These are phyloP conservation scores for Phortica variegata DNA, from an alignment of 1,140 invertebrate genomes.

Conservation along the genomic window DNA sequence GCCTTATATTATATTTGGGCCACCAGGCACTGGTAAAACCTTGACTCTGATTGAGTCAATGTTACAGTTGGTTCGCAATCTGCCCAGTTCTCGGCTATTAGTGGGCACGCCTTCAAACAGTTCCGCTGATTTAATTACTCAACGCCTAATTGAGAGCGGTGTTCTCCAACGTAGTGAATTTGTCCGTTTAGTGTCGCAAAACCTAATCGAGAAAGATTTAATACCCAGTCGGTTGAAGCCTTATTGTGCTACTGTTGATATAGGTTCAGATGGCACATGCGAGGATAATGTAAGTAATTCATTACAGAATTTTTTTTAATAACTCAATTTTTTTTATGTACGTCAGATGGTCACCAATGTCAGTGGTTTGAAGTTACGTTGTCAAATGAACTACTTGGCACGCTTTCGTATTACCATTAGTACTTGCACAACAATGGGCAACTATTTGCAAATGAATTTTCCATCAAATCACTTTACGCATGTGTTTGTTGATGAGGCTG, in stretches of 20 bases:
- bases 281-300: conserved; percentile 43
- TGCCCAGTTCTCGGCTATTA: conserved; percentile 72
- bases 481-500: conserved; percentile 85
- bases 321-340: conserved; percentile 4
- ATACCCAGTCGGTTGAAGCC: conserved; percentile 66
- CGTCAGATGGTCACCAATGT: conserved; percentile 17
- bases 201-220: conserved; percentile 61
- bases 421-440: conserved; percentile 73
- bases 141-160: conserved; percentile 64
- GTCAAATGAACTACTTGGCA: conserved; percentile 62
- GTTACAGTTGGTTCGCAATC: conserved; percentile 70
- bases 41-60: conserved; percentile 83
- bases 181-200: conserved; percentile 67
- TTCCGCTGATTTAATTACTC: conserved; percentile 76
- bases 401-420: conserved; percentile 76
- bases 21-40: too few relatives aligned
- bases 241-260: conserved; percentile 67
- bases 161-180: conserved; percentile 65
- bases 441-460: conserved; percentile 67
- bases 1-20: conserved; percentile 91
- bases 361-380: conserved; percentile 58
- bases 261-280: conserved; percentile 59
- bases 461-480: conserved; percentile 79
- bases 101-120: conserved; percentile 84
- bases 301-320: not conserved